phyloP scores from a whole-genome alignment of 1,140 invertebrate genomes.

The Drosophila aff. region DNA sequence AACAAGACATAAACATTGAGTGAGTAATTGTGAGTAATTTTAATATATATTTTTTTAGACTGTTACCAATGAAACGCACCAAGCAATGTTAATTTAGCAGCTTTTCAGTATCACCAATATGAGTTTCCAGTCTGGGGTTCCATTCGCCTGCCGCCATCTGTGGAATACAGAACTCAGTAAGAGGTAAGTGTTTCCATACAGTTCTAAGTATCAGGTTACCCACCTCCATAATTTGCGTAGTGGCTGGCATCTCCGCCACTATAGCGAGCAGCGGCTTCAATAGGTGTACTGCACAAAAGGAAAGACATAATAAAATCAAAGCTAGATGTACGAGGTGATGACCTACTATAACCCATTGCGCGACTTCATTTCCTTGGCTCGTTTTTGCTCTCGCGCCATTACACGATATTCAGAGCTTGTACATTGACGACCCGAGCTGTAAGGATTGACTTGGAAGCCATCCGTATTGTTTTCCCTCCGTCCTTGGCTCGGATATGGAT shows the following conservation, averaged over 20 bases:
- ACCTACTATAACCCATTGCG: constrained; percentile 61
- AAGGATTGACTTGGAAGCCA: constrained; percentile 1
- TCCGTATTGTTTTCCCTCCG: constrained; percentile 10
- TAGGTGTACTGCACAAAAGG: constrained; percentile 12
- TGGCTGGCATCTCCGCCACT: constrained; percentile 24
- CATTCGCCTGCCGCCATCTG: constrained; percentile 10
- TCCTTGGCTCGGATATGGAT: not conserved
- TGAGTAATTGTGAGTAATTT: not conserved
- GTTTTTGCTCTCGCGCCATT: constrained; percentile 7
- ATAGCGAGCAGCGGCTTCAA: constrained; percentile 15
- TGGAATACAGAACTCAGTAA: not conserved
- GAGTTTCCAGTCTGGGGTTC: not conserved
- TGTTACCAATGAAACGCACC: not conserved
- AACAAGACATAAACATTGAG: not conserved
- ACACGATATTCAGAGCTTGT: constrained; percentile 36
- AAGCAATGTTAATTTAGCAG: not conserved
- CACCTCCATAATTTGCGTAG: constrained; percentile 7
- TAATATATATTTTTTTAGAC: not conserved
- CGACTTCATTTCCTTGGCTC: constrained; percentile 37
- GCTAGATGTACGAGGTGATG: not conserved
- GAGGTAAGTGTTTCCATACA: not conserved
- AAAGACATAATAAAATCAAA: too few species aligned
- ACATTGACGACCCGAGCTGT: not conserved
- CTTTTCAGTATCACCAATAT: not conserved
- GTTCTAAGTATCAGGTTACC: not conserved